A percentile compares a stretch with the other conserved stretches of the same genome.
phyloP scores from a whole-genome alignment of 2,797 vertebrate species.

The Dipus sagitta region DNA sequence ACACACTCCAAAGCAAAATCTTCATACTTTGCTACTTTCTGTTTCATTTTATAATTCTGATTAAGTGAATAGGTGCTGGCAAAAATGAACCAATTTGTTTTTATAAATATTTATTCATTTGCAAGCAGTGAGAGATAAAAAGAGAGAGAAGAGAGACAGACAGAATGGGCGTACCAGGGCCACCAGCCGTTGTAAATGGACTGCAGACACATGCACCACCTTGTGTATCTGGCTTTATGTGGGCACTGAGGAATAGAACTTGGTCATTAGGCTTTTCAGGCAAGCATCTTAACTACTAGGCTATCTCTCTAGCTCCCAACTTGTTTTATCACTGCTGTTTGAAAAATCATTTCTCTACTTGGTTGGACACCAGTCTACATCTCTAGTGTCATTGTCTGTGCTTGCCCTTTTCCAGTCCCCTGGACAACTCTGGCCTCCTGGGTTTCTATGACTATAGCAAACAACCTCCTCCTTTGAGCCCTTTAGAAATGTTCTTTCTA shows the following conservation, averaged over 20 bases:
- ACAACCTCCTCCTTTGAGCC: not conserved
- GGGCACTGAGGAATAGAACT: too few relatives aligned
- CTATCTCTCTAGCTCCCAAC: too few relatives aligned
- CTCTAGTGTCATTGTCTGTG: not conserved
- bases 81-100: not conserved
- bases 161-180: too few relatives aligned
- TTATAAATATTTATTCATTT: not conserved
- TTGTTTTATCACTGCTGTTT: not conserved
- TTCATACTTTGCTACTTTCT: not conserved
- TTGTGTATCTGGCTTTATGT: too few relatives aligned
- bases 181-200: too few relatives aligned
- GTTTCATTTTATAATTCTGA: not conserved
- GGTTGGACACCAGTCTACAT: not conserved
- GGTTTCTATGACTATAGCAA: not conserved
- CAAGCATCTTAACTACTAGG: too few relatives aligned
- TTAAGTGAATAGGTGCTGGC: not conserved
- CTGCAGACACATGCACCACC: too few relatives aligned
- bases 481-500: not conserved
- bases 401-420: accelerated
- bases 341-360: not conserved
- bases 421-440: not conserved
- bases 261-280: too few relatives aligned
- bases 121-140: too few relatives aligned
- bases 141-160: too few relatives aligned
- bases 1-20: not conserved